Conservation (phyloP, 2,888 invertebrate species). For the Drosophila macrospina region DNA sequence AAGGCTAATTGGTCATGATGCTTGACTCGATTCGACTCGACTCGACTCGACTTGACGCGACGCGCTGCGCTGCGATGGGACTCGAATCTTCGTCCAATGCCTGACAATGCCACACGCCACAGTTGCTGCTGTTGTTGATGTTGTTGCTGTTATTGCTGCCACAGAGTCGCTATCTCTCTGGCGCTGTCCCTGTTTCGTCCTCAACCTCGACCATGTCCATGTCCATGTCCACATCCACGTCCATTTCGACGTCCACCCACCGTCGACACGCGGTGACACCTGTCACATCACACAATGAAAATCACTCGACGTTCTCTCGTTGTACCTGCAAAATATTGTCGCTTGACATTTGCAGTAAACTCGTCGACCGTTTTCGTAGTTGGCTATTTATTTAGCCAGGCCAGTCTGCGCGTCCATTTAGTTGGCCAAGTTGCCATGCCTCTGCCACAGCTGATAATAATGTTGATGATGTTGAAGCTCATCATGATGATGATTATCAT, state of each 20-base stretch:
- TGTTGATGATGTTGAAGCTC: not conserved
- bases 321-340: conserved; percentile 59
- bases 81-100: conserved; percentile 37
- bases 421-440: conserved; percentile 30
- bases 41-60: conserved; percentile 14
- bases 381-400: conserved; percentile 67
- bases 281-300: conserved; percentile 82
- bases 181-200: conserved; percentile 9
- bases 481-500: conserved; percentile 7
- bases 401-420: conserved; percentile 23
- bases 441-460: conserved; percentile 19
- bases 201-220: conserved; percentile 15
- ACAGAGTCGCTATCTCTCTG: conserved; percentile 30
- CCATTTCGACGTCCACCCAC: conserved; percentile 63
- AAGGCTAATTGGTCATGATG: conserved; percentile 82
- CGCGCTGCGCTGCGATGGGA: conserved; percentile 24
- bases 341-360: conserved; percentile 44
- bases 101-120: conserved; percentile 66
- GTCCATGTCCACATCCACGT: conserved; percentile 24
- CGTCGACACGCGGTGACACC: conserved; percentile 72
- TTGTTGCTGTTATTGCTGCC: conserved; percentile 17
- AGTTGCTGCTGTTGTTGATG: conserved; percentile 19
- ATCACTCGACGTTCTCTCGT: conserved; percentile 67
- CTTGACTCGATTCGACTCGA: conserved; percentile 48
- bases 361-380: conserved; percentile 33